phyloP scores from a whole-genome alignment of 2,113 vertebrate species.

The Stictonetta naevosa region DNA sequence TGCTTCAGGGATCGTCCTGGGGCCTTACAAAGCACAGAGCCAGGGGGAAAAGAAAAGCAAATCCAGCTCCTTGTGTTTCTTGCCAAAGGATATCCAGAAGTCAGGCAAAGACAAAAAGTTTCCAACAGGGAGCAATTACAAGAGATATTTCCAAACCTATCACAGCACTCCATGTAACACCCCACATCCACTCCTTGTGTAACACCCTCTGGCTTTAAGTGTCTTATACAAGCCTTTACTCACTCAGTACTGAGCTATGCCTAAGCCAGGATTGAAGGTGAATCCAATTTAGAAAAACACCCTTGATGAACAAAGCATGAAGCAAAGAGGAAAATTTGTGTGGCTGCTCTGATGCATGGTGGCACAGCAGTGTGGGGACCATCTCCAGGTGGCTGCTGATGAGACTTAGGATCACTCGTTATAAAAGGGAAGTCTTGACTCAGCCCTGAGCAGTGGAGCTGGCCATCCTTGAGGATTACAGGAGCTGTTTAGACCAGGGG shows the following conservation, averaged over 20 bases:
- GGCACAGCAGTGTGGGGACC: rapidly evolving
- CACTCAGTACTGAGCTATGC: slow-evolving; percentile 45
- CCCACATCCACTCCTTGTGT: slow-evolving; percentile 43
- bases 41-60: not conserved
- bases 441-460: not conserved
- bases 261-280: slow-evolving; percentile 52
- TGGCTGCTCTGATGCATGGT: not conserved
- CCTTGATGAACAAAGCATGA: not conserved
- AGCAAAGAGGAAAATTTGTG: not conserved
- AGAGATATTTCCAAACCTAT: not conserved
- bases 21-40: not conserved
- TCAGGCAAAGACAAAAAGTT: not conserved
- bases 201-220: slow-evolving; percentile 56
- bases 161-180: not conserved
- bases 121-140: not conserved
- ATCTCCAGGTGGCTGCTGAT: not conserved
- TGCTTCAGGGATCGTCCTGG: not conserved
- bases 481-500: slow-evolving; percentile 10
- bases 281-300: slow-evolving; percentile 69
- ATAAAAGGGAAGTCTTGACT: not conserved
- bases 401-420: not conserved
- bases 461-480: not conserved
- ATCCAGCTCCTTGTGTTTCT: not conserved
- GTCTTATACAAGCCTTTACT: slow-evolving; percentile 55
- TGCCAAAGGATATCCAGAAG: not conserved